These are phyloP conservation scores for Leucoptera coffeella DNA, from an alignment of 2,888 invertebrate species.

Conservation along the genomic window DNA sequence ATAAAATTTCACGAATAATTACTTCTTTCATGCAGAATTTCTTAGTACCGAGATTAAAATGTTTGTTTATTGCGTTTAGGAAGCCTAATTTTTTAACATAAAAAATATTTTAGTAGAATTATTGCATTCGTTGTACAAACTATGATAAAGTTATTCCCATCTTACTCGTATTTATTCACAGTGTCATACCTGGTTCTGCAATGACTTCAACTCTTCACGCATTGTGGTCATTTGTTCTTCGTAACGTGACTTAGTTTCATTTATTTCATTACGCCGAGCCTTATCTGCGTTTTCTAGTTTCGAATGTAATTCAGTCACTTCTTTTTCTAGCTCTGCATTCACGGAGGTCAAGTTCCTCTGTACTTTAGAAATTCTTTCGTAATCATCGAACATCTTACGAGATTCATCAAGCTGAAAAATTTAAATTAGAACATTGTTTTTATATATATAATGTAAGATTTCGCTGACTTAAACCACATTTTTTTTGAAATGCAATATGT, in stretches of 20 bases:
- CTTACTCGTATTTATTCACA: too few species aligned
- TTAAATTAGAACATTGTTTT: not conserved
- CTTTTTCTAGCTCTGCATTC: slow-evolving; percentile 67
- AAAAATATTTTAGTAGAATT: too few species aligned
- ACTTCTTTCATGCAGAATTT: too few species aligned
- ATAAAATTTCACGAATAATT: too few species aligned
- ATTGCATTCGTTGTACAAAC: too few species aligned
- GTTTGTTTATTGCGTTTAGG: too few species aligned
- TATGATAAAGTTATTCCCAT: too few species aligned
- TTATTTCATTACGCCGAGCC: slow-evolving; percentile 69
- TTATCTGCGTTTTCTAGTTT: slow-evolving; percentile 65
- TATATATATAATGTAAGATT: not conserved
- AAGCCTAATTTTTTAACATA: too few species aligned
- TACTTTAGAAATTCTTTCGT: slow-evolving; percentile 75
- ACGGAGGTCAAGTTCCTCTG: slow-evolving; percentile 74
- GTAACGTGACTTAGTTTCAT: slow-evolving; percentile 75
- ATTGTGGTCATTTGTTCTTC: slow-evolving; percentile 78
- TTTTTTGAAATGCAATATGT: too few species aligned
- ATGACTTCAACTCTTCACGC: slow-evolving; percentile 73
- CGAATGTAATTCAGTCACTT: slow-evolving; percentile 63
- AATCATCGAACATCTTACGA: slow-evolving; percentile 75
- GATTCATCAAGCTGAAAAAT: slow-evolving; percentile 66
- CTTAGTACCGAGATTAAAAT: too few species aligned
- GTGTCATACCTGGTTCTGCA: slow-evolving; percentile 70
- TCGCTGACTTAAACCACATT: too few species aligned